phyloP scores from a whole-genome alignment of 2,888 invertebrate species.

The Sinodicranocentrus sp. region DNA sequence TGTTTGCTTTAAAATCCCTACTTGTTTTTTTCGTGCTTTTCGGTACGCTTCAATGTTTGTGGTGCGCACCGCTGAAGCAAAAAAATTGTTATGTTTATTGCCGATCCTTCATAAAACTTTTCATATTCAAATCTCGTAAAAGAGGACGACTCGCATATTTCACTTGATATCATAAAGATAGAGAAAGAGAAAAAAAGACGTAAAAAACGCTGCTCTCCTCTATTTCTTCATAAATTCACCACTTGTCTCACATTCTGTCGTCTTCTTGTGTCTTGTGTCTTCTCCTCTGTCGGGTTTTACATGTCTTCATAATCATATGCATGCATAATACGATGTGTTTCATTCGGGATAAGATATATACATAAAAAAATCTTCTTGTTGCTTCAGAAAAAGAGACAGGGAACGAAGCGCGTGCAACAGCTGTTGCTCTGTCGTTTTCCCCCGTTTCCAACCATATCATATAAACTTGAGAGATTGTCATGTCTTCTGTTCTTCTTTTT shows the following conservation, averaged over 20 bases:
- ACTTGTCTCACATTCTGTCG: neutral
- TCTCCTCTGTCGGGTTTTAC: neutral
- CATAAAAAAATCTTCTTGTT: slow-evolving; percentile 27
- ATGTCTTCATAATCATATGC: slow-evolving; percentile 21
- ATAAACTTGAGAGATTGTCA: slow-evolving; percentile 42
- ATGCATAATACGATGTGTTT: slow-evolving; percentile 46
- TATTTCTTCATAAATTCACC: slow-evolving; percentile 1
- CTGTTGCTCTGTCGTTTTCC: slow-evolving; percentile 44
- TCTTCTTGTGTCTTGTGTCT: slow-evolving; percentile 28
- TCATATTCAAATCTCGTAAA: neutral
- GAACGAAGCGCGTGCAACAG: slow-evolving; percentile 57
- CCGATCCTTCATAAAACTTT: neutral
- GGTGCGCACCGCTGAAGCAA: too few species aligned
- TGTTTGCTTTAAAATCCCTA: too few species aligned
- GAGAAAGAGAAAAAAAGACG: slow-evolving; percentile 5
- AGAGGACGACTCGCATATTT: too few species aligned
- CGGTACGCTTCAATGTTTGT: too few species aligned
- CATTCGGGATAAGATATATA: too few species aligned
- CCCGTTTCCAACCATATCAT: neutral
- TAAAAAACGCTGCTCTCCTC: slow-evolving; percentile 1
- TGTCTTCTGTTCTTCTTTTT: slow-evolving; percentile 35
- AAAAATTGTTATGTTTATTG: neutral
- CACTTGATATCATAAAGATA: slow-evolving; percentile 38
- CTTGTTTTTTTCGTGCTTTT: too few species aligned
- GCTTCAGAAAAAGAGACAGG: neutral